These are phyloP conservation scores for Macaca nemestrina DNA, from an alignment of 2,113 vertebrate species.

Conservation along the genomic window DNA sequence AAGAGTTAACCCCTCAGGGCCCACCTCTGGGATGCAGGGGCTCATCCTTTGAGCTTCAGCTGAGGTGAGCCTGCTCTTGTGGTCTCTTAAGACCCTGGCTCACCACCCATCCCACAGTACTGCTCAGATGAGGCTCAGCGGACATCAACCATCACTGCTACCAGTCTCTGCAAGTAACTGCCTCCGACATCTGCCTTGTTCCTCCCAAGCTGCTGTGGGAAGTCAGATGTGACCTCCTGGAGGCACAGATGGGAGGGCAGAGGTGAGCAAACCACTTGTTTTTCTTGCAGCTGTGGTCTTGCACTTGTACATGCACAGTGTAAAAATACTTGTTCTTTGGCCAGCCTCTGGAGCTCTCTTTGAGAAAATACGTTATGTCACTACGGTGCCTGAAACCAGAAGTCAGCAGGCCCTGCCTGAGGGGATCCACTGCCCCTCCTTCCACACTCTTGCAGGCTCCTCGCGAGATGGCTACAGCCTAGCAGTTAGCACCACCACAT, in stretches of 20 bases:
- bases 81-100: background rate
- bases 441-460: background rate
- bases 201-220: accelerated
- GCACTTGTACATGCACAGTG: accelerated
- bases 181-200: background rate
- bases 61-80: background rate
- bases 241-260: background rate
- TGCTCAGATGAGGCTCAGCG: accelerated
- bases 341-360: background rate
- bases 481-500: background rate
- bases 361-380: background rate
- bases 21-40: background rate
- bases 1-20: background rate
- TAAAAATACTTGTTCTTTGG: background rate
- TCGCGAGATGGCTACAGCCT: background rate
- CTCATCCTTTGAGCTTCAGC: background rate
- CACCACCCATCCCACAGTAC: background rate
- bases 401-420: background rate
- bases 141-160: background rate
- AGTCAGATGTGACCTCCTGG: background rate
- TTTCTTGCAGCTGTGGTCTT: background rate
- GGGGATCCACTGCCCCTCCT: too few relatives aligned
- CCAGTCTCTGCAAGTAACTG: background rate
- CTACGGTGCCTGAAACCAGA: background rate
- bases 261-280: background rate